These are phyloP conservation scores for Scyliorhinus canicula DNA, from an alignment of 2,797 vertebrate genomes.

Conservation along the genomic window DNA sequence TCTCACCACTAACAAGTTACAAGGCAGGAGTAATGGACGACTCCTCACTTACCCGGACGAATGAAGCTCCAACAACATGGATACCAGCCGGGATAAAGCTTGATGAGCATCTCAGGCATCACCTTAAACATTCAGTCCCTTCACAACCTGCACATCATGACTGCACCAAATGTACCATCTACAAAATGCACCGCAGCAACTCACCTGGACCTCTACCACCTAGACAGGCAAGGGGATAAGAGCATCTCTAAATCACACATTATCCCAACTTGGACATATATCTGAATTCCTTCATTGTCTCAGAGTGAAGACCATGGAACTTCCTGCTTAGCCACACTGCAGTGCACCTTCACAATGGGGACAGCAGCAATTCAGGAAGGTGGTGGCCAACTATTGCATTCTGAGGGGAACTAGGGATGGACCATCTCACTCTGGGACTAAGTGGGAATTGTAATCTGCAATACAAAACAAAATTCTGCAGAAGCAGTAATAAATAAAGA, in stretches of 20 bases:
- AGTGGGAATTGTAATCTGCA: background rate
- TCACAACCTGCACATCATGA: background rate
- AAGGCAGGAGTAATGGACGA: background rate
- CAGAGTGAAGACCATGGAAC: background rate
- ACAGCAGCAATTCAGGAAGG: background rate
- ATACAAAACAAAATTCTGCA: background rate
- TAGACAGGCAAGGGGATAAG: background rate
- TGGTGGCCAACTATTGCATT: background rate
- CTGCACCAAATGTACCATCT: background rate
- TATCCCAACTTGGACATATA: background rate
- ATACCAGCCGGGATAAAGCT: background rate
- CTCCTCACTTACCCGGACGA: background rate
- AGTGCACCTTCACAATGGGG: background rate
- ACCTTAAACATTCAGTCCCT: background rate
- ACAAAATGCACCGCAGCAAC: background rate
- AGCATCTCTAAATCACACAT: background rate
- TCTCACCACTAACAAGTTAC: background rate
- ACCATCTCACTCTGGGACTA: background rate
- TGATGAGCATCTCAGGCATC: background rate
- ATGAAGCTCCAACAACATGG: background rate
- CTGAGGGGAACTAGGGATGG: background rate
- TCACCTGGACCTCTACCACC: background rate
- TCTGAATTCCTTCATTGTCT: background rate
- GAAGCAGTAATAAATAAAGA: constrained; percentile 7
- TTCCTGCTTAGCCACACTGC: background rate